These are phyloP conservation scores for Piezodorus guildinii DNA, from an alignment of 1,140 invertebrate species.

Conservation along the genomic window DNA sequence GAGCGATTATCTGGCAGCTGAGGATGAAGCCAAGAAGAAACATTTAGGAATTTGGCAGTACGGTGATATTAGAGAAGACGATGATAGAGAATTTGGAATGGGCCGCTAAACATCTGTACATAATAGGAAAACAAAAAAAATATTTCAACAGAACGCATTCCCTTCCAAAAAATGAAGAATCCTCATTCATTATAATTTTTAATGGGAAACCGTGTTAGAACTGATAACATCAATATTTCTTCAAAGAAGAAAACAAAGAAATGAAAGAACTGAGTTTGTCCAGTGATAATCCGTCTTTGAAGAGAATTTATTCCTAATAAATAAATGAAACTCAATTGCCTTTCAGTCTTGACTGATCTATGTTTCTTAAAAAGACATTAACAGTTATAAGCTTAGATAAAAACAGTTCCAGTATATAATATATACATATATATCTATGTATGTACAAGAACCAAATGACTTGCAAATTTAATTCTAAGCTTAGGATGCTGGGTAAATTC, in stretches of 20 bases:
- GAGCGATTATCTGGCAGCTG: slow-evolving; percentile 68
- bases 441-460: not conserved
- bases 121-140: not conserved
- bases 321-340: slow-evolving; percentile 8
- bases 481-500: slow-evolving; percentile 8
- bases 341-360: slow-evolving; percentile 9
- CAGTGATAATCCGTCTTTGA: slow-evolving; percentile 11
- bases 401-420: not conserved
- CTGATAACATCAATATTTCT: not conserved
- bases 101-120: slow-evolving; percentile 20
- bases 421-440: not conserved
- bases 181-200: not conserved
- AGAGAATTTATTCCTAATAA: slow-evolving; percentile 2
- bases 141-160: slow-evolving; percentile 9
- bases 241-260: slow-evolving; percentile 7
- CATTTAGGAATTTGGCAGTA: slow-evolving; percentile 89
- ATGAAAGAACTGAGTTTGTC: slow-evolving; percentile 6
- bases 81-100: slow-evolving; percentile 75
- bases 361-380: slow-evolving; percentile 5
- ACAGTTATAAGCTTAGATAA: slow-evolving; percentile 8
- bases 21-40: slow-evolving; percentile 71
- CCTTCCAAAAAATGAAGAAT: slow-evolving; percentile 1
- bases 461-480: slow-evolving; percentile 7
- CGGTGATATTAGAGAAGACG: slow-evolving; percentile 90
- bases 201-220: slow-evolving; percentile 1